phyloP scores from a whole-genome alignment of 2,797 vertebrate genomes.

The Coccyzus lansbergi region DNA sequence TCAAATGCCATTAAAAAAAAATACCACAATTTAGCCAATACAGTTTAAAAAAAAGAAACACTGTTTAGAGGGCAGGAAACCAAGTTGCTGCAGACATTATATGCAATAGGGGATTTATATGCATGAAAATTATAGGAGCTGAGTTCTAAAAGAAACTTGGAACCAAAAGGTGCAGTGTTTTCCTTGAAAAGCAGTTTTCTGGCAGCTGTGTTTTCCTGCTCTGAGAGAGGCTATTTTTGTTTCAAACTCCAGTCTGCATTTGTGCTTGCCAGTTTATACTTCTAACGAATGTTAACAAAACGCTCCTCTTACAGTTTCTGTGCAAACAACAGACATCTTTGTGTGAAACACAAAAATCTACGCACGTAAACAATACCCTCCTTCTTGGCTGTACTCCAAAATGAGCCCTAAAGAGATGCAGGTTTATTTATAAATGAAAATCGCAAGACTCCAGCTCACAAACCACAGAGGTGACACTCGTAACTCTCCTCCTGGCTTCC shows the following conservation, averaged over 20 bases:
- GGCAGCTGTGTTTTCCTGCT: neutral
- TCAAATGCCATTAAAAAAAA: neutral
- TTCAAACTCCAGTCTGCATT: neutral
- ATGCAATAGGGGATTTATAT: neutral
- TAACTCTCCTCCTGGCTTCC: neutral
- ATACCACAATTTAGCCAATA: neutral
- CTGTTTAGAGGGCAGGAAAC: neutral
- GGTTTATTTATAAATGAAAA: neutral
- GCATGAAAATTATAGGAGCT: neutral
- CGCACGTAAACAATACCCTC: neutral
- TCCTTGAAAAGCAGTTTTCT: neutral
- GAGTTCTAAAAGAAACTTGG: neutral
- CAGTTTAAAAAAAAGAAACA: neutral
- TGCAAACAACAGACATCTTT: slow-evolving; percentile 37
- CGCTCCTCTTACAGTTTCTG: slow-evolving; percentile 8
- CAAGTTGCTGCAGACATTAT: neutral
- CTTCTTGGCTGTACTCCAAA: neutral
- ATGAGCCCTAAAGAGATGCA: neutral
- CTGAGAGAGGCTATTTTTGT: neutral
- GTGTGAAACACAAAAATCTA: neutral
- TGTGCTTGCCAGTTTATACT: slow-evolving; percentile 23
- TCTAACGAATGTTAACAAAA: slow-evolving; percentile 24
- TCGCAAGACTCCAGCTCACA: neutral
- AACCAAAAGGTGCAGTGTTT: neutral
- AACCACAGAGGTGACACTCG: neutral